Base-by-base conservation (phyloP, 1,140 invertebrate genomes). In the Drosophila tristis region DNA sequence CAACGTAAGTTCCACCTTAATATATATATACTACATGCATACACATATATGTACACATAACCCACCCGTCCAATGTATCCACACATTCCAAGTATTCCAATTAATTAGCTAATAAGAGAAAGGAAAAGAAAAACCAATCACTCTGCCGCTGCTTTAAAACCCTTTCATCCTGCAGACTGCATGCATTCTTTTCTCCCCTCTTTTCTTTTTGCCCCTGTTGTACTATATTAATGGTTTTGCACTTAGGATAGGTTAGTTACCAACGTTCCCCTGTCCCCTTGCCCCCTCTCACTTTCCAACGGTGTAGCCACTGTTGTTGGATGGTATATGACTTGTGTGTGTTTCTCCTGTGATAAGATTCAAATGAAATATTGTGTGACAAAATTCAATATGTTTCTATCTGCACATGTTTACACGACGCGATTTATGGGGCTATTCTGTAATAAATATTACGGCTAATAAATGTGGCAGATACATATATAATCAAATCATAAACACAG, bases 1-100 rank as follows among this genome's bases (percentile, higher is more conserved):
- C 76, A 96, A 96, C 93, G 95, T 96, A 93, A 95, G 95, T 94
- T 67, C 11, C 26, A 25, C 44, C 9, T 7, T 25, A 26, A 39
- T 2, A 23, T 35, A 50, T 26, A 20, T 44, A 49, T 13, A 11
- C 16, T 16, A 57, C 42, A 31, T 31, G 39, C 4, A 25, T 9
- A 31, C 9, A 31, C 25, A 35, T 35, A 35, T 9, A 29, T 25
- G 23, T 51, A 35, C 20, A 47, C 42, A 56, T 25, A 25, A 25
- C 2, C 23, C 16, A 26, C 9, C 13, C 2, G 3, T 31, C 13
- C 5, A 31, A 29, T 13, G 20, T 29, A 20, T 9, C 9, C 9
- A 47, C 11, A 29, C 31, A 60, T 35, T 35, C 42, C 54, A 39
- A 4, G 11, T 35, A 42, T 68, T 25, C 44, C 68, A 29, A 72